phyloP scores from a whole-genome alignment of 2,113 vertebrate genomes.

The Pagrus major region DNA sequence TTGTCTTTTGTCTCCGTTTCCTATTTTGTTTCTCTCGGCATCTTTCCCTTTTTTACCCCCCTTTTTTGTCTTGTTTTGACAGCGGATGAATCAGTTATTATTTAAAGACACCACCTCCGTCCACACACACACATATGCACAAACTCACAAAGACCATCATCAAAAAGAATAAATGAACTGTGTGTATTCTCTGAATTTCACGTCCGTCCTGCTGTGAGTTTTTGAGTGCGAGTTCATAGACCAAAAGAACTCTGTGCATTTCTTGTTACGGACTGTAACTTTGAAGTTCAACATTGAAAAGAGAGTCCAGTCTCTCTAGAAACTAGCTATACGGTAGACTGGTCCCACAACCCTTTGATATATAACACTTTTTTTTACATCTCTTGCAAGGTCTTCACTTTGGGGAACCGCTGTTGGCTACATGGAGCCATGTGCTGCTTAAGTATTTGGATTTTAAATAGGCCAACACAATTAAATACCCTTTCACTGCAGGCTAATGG shows the following conservation, averaged over 20 bases:
- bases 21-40: slow-evolving; percentile 41
- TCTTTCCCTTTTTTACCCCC: slow-evolving; percentile 26
- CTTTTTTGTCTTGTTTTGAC: slow-evolving; percentile 53
- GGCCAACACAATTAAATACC: slow-evolving; percentile 42
- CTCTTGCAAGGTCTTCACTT: slow-evolving; percentile 18
- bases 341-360: slow-evolving; percentile 52
- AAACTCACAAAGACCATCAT: slow-evolving; percentile 55
- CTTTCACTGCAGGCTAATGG: slow-evolving; percentile 35
- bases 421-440: slow-evolving; percentile 19
- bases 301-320: slow-evolving; percentile 33
- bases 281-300: slow-evolving; percentile 65
- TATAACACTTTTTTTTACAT: slow-evolving; percentile 32
- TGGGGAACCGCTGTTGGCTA: slow-evolving; percentile 5
- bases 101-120: slow-evolving; percentile 53
- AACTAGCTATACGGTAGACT: slow-evolving; percentile 32
- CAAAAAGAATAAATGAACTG: slow-evolving; percentile 66
- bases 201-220: slow-evolving; percentile 30
- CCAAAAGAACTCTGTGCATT: slow-evolving; percentile 17
- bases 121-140: slow-evolving; percentile 1
- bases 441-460: slow-evolving; percentile 50
- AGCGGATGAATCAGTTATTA: slow-evolving; percentile 51
- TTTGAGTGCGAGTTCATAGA: slow-evolving; percentile 30
- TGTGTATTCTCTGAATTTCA: slow-evolving; percentile 38
- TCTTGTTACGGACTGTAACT: slow-evolving; percentile 56
- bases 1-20: slow-evolving; percentile 39